Base-by-base conservation (phyloP, 2,113 vertebrate genomes). In the Melanerpes formicivorus region DNA sequence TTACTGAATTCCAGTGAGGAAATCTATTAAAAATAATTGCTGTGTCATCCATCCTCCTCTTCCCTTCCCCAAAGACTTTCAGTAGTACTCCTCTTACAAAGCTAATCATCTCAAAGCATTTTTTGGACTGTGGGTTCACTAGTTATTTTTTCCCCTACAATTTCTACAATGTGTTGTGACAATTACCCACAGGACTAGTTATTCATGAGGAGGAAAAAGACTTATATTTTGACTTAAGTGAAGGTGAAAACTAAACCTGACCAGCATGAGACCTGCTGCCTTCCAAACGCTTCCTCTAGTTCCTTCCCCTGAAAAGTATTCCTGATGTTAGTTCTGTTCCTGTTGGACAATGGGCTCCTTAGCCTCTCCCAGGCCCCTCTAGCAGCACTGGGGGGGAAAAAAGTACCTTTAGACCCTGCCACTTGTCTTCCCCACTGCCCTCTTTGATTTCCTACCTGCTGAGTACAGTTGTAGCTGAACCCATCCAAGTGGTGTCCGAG, bases 201-300 rank as follows among this genome's bases (percentile, higher is more conserved):
- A 55, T 71, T 91, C 63, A 29, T 32, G 18, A 83, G 12, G 19
- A 42, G 15, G 30, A 82, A 59, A 76, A 44, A 34, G 37, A n/a
- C 2, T 1, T 11, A 4, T 5, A 5, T 19, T 80, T 77, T 3
- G 1, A 18, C 10, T 37, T 63, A 26, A 25, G 1, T 59, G 10
- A 75, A 14, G 58, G 16, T 69, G 62, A 69, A 91, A 87, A 70
- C n/a, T 63, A 74, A 32, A 30, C 18, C 14, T 37, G 30, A 25
- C 34, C 6, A 23, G 34, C 16, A 82, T 44, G 17, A 64, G 18
- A 78, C 26, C 13, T 89, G 4, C 32, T 72, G 62, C 22, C 17
- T 64, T 84, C 21, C 8, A 58, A 29, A 30, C 11, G 13, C 10
- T 55, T 77, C 40, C 34, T 50, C 13, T 14, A 27, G 18, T 18